Percentiles rank a stretch among this genome's conserved stretches.
Conservation (phyloP, 2,113 vertebrate species). For the Vicugna pacos region DNA sequence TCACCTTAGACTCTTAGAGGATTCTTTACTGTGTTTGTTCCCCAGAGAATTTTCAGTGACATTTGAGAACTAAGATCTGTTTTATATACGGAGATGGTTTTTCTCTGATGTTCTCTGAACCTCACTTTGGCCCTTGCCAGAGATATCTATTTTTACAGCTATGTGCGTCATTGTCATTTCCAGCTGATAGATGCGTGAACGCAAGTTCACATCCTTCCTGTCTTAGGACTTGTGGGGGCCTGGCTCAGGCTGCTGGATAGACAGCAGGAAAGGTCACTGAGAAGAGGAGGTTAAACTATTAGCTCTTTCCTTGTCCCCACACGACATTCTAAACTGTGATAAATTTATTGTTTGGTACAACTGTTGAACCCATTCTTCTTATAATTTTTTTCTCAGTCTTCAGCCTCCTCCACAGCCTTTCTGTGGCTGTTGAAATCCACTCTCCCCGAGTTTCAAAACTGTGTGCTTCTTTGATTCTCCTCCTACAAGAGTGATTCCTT, state of each 20-base stretch:
- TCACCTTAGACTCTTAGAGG: conserved; percentile 15
- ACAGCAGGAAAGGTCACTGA: conserved; percentile 45
- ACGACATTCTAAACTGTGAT: not conserved
- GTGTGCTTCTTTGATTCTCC: not conserved
- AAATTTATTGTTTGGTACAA: not conserved
- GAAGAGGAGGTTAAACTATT: not conserved
- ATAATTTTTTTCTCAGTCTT: conserved; percentile 21
- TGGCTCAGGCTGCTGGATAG: conserved; percentile 40
- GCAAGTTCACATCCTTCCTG: conserved; percentile 69
- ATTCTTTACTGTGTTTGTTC: conserved; percentile 31
- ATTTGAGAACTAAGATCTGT: conserved; percentile 50
- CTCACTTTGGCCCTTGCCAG: conserved; percentile 25
- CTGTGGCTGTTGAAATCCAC: not conserved
- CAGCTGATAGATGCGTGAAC: conserved; percentile 64
- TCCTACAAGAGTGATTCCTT: not conserved
- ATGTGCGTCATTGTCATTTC: conserved; percentile 70
- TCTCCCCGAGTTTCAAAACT: not conserved
- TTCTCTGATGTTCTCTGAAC: conserved; percentile 60
- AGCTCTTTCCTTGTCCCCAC: not conserved
- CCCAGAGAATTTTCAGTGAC: conserved; percentile 51
- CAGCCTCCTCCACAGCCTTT: not conserved
- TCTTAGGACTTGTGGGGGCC: conserved; percentile 36
- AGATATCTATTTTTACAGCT: conserved; percentile 72
- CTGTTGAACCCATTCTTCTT: not conserved
- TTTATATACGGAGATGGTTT: conserved; percentile 40